Percentiles rank a stretch among this genome's conserved stretches.
These are phyloP conservation scores for Hippocampus mohnikei DNA, from an alignment of 2,113 vertebrate species.

Conservation along the genomic window DNA sequence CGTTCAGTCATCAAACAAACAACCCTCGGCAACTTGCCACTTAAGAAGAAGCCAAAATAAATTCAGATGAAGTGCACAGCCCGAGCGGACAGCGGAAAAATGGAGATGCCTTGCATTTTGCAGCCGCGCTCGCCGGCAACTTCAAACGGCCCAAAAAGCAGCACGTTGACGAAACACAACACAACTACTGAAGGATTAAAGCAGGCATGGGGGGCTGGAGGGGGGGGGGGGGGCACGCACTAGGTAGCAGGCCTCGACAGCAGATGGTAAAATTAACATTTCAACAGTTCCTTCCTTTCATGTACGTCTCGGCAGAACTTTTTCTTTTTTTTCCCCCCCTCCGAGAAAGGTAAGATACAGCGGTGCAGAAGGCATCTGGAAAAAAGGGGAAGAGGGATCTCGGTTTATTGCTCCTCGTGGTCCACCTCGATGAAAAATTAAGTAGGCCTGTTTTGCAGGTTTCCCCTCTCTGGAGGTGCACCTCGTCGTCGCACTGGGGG, in stretches of 20 bases:
- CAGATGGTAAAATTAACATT: constrained; percentile 99
- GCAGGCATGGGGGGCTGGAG: constrained; percentile 51
- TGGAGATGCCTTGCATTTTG: constrained; percentile 71
- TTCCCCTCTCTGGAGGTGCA: constrained; percentile 86
- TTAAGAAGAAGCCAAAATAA: too few species aligned
- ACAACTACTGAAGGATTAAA: constrained; percentile 87
- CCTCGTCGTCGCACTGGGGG: constrained; percentile 86
- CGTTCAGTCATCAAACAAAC: too few species aligned
- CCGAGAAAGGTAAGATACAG: constrained; percentile 77
- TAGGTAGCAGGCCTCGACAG: constrained; percentile 92
- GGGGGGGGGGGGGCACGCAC: constrained; percentile 41
- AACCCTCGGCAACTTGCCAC: too few species aligned
- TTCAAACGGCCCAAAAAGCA: constrained; percentile 94
- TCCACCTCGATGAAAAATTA: constrained; percentile 95
- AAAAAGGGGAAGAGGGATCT: constrained; percentile 90
- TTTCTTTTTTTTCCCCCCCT: constrained; percentile 80
- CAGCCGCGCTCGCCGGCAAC: constrained; percentile 77
- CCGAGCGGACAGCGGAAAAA: neutral
- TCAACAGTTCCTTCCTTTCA: constrained; percentile 96
- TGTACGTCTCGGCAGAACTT: constrained; percentile 88
- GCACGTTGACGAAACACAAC: constrained; percentile 94
- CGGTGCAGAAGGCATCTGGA: constrained; percentile 95
- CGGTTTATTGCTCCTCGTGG: constrained; percentile 94
- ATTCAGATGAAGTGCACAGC: neutral
- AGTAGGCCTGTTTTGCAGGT: constrained; percentile 93